phyloP scores from a whole-genome alignment of 2,113 vertebrate species.

The Menura novaehollandiae region DNA sequence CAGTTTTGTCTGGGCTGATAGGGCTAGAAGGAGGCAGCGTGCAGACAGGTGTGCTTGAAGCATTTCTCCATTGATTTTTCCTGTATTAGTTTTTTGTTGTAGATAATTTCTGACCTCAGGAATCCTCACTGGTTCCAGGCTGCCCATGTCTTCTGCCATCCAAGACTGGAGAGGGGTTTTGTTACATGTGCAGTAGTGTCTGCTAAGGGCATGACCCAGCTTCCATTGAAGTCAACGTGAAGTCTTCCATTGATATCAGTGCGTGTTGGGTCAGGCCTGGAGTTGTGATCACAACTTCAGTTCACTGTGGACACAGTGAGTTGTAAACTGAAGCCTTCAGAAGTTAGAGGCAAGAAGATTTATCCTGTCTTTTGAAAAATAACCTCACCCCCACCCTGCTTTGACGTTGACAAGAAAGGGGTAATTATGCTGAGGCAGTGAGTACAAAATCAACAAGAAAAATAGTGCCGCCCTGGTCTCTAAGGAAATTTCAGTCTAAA shows the following conservation, averaged over 20 bases:
- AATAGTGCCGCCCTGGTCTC: not conserved
- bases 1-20: not conserved
- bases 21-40: not conserved
- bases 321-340: not conserved
- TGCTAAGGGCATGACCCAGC: not conserved
- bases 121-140: not conserved
- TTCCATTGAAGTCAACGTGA: not conserved
- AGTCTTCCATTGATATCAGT: not conserved
- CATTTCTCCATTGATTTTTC: not conserved
- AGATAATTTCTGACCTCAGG: not conserved
- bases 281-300: not conserved
- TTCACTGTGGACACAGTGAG: not conserved
- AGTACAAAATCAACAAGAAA: constrained; percentile 8
- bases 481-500: not conserved
- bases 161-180: not conserved
- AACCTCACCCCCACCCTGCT: not conserved
- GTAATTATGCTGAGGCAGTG: not conserved
- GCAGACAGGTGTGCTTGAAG: not conserved
- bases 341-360: not conserved
- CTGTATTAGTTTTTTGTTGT: not conserved
- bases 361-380: not conserved
- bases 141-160: not conserved
- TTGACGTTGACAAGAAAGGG: not conserved
- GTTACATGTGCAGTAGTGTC: not conserved
- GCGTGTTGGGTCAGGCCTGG: not conserved